Evolutionary conservation across 2,888 invertebrate species (phyloP), one percentile per base, ranked within the genome.

Genomic region (Apoda limacodes): DNA sequence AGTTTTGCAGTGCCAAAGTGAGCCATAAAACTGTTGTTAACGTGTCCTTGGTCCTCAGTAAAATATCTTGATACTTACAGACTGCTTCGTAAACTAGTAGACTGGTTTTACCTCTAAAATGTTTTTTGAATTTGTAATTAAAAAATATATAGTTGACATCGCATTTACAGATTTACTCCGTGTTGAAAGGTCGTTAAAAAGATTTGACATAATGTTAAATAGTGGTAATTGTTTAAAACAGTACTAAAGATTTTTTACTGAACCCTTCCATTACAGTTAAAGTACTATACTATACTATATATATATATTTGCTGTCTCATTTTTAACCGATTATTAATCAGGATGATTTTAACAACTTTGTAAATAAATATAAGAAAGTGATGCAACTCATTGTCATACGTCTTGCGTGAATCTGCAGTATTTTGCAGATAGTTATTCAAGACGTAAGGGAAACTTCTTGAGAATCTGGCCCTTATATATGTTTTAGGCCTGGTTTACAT

Each of bases 401-500:
- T n/a, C n/a, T n/a, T n/a, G n/a, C n/a, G n/a, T n/a, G n/a, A n/a
- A n/a, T n/a, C n/a, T n/a, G n/a, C n/a, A n/a, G n/a, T n/a, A n/a
- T n/a, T n/a, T 52, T 45, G 49, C 51, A 49, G 50, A 49, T 53
- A 56, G 54, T 52, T 48, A 50, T 51, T 45, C 52, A 51, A 50
- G 49, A 58, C 50, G 56, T 52, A 45, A 47, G 42, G 52, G 60
- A 53, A 55, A 54, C 52, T 53, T 60, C 52, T 52, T 55, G 58
- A 56, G 60, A 57, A 56, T 62, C 60, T 61, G 80, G 81, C 81
- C 81, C 71, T 64, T 64, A 61, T 71, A 81, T 82, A 81, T 82
- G 80, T 82, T 81, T 78, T 74, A 68, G 80, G 81, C 74, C 78
- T 66, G 66, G 65, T 66, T 67, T 60, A 60, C 69, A 69, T 17